Conservation (phyloP, 2,888 invertebrate genomes). For the Aromia moschata region DNA sequence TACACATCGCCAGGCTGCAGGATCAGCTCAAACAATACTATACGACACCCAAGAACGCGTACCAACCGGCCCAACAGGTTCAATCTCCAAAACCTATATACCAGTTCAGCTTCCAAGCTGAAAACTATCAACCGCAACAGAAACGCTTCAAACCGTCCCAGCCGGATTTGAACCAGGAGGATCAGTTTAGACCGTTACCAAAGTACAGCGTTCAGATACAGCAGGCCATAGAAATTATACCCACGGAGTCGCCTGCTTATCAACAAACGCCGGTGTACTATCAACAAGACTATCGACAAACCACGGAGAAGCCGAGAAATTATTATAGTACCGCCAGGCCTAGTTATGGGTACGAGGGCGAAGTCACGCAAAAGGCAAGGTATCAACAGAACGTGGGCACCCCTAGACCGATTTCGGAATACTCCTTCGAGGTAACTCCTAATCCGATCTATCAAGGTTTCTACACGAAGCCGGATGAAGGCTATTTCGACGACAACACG, state of each 20-base stretch:
- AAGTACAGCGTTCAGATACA: slow-evolving; percentile 61
- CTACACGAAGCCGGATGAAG: slow-evolving; percentile 77
- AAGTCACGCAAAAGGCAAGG: slow-evolving; percentile 49
- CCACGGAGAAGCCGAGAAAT: slow-evolving; percentile 63
- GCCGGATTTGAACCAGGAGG: slow-evolving; percentile 39
- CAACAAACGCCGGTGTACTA: slow-evolving; percentile 44
- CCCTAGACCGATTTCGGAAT: slow-evolving; percentile 52
- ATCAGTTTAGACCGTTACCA: slow-evolving; percentile 51
- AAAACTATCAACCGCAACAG: slow-evolving; percentile 63
- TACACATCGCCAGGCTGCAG: slow-evolving; percentile 73
- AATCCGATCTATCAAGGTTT: slow-evolving; percentile 67
- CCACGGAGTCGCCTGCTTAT: slow-evolving; percentile 46
- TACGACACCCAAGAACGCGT: slow-evolving; percentile 66
- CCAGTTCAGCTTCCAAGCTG: slow-evolving; percentile 77
- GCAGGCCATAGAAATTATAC: slow-evolving; percentile 58
- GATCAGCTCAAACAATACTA: slow-evolving; percentile 72
- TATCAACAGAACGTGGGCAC: slow-evolving; percentile 40
- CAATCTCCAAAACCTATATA: slow-evolving; percentile 69
- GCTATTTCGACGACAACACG: slow-evolving; percentile 76
- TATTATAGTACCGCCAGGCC: slow-evolving; percentile 65
- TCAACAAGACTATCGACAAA: slow-evolving; percentile 41
- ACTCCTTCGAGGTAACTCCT: slow-evolving; percentile 58
- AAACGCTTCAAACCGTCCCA: slow-evolving; percentile 50
- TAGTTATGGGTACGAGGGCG: slow-evolving; percentile 63
- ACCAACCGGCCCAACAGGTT: slow-evolving; percentile 43